Evolutionary conservation across 2,888 invertebrate genomes (phyloP), one percentile per base, ranked within the genome.

Genomic region (Ellobium chinense): DNA sequence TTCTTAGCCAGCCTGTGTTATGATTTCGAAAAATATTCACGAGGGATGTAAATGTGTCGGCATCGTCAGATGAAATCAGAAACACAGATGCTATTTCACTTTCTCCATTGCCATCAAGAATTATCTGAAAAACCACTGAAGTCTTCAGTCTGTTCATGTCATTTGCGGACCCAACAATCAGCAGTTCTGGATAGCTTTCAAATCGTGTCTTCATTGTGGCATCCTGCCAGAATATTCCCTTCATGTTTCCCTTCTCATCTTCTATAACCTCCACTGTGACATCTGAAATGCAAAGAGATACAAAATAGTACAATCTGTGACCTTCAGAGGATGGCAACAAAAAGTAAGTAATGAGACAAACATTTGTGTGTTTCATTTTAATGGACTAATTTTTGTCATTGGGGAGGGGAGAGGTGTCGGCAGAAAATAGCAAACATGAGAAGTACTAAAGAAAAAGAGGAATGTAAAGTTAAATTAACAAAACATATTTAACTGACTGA

Each of bases 211-310:
- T 73, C 73, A 73, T 73, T 18, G 27, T 5, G 5, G 31, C 37
- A 29, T 73, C 73, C 31, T 73, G 73, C 73, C 73, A 73, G 73
- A 62, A 73, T 4, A 73, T 62, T 18, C 73, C 60, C 21, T 62
- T 73, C 60, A 73, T 73, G 62, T 36, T 73, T 9, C 73, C 73
- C 27, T 62, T 73, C 4, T 73, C 73, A 62, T 73, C 73, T 62
- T 60, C 60, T 1, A 73, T 60, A 37, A 62, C 60, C 73, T 73
- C 73, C 24, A 73, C 62, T 39, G 73, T 62, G 1, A 73, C 62
- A 37, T 73, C 73, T 73, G 56, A 46, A 46, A 46, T 12, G 46
- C 7, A 46, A 46, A 46, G n/a, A n/a, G n/a, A n/a, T n/a, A n/a
- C n/a, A n/a, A n/a, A n/a, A n/a, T n/a, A n/a, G n/a, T n/a, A n/a